Percentiles rank a stretch among this genome's conserved stretches.
Conservation (phyloP, 2,113 vertebrate species). For the Atherinomorus stipes region DNA sequence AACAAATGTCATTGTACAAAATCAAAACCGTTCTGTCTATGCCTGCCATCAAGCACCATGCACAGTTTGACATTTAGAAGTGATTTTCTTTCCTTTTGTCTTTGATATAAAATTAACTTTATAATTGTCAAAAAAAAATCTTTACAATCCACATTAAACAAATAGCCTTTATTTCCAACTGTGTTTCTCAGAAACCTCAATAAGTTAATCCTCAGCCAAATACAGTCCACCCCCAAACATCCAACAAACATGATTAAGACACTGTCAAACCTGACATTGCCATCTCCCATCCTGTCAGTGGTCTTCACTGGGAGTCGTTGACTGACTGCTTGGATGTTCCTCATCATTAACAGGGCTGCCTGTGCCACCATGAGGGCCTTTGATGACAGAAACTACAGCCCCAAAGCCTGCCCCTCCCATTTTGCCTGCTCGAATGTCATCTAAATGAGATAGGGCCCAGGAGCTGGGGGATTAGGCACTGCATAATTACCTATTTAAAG, state of each 20-base stretch:
- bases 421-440: constrained; percentile 74
- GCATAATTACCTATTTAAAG: constrained; percentile 84
- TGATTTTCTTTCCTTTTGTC: constrained; percentile 53
- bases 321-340: constrained; percentile 76
- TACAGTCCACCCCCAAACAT: constrained; percentile 57
- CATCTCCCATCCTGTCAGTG: constrained; percentile 70
- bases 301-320: constrained; percentile 68
- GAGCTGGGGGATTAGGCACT: constrained; percentile 78
- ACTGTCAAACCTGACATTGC: constrained; percentile 69
- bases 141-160: constrained; percentile 25
- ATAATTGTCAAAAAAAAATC: constrained; percentile 26
- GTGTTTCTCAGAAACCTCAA: constrained; percentile 43
- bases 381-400: constrained; percentile 72
- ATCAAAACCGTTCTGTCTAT: constrained; percentile 62
- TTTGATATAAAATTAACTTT: constrained; percentile 46
- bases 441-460: constrained; percentile 80
- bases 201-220: constrained; percentile 35
- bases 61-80: constrained; percentile 70
- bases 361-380: constrained; percentile 64
- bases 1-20: constrained; percentile 72
- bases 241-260: constrained; percentile 72
- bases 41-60: constrained; percentile 51
- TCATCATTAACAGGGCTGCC: constrained; percentile 76
- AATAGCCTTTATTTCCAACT: constrained; percentile 16
- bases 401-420: constrained; percentile 66